A percentile compares a stretch with the other conserved stretches of the same genome.
phyloP scores from a whole-genome alignment of 1,140 invertebrate species.

The Euwallacea fornicatus region DNA sequence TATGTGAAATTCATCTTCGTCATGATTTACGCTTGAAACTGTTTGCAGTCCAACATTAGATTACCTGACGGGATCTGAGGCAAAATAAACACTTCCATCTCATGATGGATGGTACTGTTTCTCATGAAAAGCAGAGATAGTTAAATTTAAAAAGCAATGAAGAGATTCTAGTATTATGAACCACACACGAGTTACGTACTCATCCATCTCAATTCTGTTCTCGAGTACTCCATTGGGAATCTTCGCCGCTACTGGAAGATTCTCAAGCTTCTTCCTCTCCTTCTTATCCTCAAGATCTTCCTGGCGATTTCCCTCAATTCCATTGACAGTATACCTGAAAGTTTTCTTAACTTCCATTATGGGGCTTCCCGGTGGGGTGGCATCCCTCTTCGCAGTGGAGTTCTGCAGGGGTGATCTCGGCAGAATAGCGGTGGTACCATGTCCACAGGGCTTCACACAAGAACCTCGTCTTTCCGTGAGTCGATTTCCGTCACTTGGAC shows the following conservation, averaged over 20 bases:
- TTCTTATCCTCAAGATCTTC: constrained; percentile 21
- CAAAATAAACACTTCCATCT: too few species aligned
- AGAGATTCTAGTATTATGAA: not conserved
- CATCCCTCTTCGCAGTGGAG: constrained; percentile 25
- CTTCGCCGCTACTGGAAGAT: not conserved
- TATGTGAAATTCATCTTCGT: too few species aligned
- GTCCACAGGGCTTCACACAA: constrained; percentile 49
- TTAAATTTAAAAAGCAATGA: too few species aligned
- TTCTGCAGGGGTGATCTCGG: constrained; percentile 41
- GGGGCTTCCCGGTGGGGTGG: constrained; percentile 46
- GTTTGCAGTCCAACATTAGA: too few species aligned
- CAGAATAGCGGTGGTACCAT: constrained; percentile 49
- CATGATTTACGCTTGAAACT: too few species aligned
- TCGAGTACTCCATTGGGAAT: constrained; percentile 5
- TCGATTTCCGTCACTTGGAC: constrained; percentile 2
- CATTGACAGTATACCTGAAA: constrained; percentile 36
- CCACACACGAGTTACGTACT: constrained; percentile 15
- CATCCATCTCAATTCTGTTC: constrained; percentile 13
- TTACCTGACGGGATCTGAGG: too few species aligned
- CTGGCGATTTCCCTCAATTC: constrained; percentile 17
- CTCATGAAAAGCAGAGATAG: too few species aligned
- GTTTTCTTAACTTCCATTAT: constrained; percentile 43
- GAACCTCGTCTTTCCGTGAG: constrained; percentile 34
- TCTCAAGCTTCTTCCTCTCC: constrained; percentile 4
- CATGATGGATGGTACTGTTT: too few species aligned